phyloP scores from a whole-genome alignment of 2,888 invertebrate species.

The Hecatera dysodea region DNA sequence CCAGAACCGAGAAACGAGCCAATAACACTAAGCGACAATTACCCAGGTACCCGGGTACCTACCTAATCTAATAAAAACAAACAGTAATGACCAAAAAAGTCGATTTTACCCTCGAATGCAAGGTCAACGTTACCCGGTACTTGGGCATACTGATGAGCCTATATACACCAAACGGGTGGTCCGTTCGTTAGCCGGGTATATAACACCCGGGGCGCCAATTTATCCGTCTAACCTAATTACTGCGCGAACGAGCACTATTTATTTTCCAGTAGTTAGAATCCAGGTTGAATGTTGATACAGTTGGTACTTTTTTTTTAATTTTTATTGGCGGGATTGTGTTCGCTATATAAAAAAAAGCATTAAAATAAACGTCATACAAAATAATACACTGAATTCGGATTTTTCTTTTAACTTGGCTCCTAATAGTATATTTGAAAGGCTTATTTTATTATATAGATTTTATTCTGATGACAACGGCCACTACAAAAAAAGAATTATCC shows the following conservation, averaged over 20 bases:
- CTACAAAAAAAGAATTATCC: too few species aligned
- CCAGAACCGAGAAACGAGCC: conserved; percentile 11
- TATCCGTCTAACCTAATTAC: conserved; percentile 82
- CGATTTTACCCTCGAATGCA: conserved; percentile 32
- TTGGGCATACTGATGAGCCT: conserved; percentile 63
- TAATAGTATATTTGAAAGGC: too few species aligned
- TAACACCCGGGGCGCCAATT: conserved; percentile 80
- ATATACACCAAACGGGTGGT: conserved; percentile 51
- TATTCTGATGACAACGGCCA: too few species aligned
- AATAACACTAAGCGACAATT: conserved; percentile 49
- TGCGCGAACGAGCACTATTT: conserved; percentile 78
- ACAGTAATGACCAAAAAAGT: conserved; percentile 43
- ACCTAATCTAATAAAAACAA: conserved; percentile 38
- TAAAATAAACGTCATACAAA: too few species aligned
- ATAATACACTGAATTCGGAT: too few species aligned
- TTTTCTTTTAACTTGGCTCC: too few species aligned
- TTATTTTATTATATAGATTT: too few species aligned
- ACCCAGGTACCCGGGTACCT: conserved; percentile 24
- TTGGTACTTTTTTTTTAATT: conserved; percentile 5
- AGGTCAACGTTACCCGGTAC: conserved; percentile 49
- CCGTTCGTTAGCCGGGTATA: conserved; percentile 74
- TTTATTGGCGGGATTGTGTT: not conserved
- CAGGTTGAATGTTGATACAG: conserved; percentile 37
- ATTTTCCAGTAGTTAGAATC: conserved; percentile 69
- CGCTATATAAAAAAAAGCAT: too few species aligned